Conservation (phyloP, 1,140 invertebrate species). For the Aphelenchoides besseyi region DNA sequence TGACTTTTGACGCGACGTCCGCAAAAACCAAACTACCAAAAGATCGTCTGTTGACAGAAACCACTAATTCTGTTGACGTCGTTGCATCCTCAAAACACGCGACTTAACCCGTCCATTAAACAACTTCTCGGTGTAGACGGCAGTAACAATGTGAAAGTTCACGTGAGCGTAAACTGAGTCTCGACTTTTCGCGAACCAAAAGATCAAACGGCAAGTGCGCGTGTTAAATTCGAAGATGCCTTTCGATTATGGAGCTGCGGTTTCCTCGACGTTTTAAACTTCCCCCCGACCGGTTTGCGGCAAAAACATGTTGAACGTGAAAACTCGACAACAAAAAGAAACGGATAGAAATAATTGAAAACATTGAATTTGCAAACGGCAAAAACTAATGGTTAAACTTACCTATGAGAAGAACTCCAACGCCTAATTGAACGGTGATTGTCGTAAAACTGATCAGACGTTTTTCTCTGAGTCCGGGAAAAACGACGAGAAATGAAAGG, state of each 20-base stretch:
- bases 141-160: background rate
- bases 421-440: slow-evolving; percentile 39
- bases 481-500: slow-evolving; percentile 46
- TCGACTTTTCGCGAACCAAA: background rate
- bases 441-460: slow-evolving; percentile 38
- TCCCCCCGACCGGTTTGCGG: background rate
- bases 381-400: slow-evolving; percentile 13
- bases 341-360: background rate
- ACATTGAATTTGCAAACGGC: background rate
- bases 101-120: no score
- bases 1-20: slow-evolving; percentile 1
- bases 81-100: slow-evolving; percentile 2
- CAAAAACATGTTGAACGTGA: background rate
- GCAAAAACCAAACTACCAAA: background rate
- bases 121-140: background rate
- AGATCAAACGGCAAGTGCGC: background rate
- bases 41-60: background rate
- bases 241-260: background rate
- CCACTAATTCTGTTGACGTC: no score
- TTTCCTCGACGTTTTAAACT: slow-evolving; percentile 10
- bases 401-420: slow-evolving; percentile 51
- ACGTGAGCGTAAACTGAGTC: background rate
- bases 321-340: no score
- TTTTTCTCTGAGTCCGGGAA: slow-evolving; percentile 53
- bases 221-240: slow-evolving; percentile 6